A percentile compares a stretch with the other conserved stretches of the same genome.
Evolutionary conservation across 2,113 vertebrate genomes (phyloP).

Genomic region (Nerophis ophidion): DNA sequence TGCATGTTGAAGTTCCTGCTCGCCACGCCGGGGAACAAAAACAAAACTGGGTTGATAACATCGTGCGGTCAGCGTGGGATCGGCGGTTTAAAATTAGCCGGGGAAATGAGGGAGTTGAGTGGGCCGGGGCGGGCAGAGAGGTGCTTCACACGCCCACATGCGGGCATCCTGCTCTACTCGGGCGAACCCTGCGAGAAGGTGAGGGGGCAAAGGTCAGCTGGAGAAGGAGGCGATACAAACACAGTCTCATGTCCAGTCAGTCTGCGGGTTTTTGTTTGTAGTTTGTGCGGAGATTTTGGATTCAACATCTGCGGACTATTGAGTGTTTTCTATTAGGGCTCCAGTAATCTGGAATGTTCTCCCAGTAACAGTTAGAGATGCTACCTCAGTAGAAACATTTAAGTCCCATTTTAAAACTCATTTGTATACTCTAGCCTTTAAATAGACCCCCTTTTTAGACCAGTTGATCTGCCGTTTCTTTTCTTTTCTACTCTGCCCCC

Average conservation of each 20-base stretch:
- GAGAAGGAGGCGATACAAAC: constrained; percentile 39
- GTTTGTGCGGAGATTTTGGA: too few species aligned
- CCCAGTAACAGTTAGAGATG: too few species aligned
- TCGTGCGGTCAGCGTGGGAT: constrained; percentile 50
- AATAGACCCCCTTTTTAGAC: too few species aligned
- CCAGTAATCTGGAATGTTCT: too few species aligned
- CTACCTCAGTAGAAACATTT: too few species aligned
- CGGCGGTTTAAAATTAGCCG: constrained; percentile 68
- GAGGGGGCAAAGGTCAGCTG: constrained; percentile 24
- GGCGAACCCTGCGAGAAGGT: constrained; percentile 41
- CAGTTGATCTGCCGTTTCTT: too few species aligned
- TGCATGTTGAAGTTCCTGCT: too few species aligned
- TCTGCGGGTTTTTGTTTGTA: constrained; percentile 22
- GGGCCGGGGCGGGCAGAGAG: constrained; percentile 61
- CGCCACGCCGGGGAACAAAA: not conserved
- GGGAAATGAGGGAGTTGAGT: constrained; percentile 67
- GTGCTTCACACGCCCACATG: constrained; percentile 55
- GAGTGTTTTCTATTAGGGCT: too few species aligned
- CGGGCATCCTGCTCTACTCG: constrained; percentile 40
- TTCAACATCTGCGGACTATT: too few species aligned
- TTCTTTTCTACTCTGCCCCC: too few species aligned
- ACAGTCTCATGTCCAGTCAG: constrained; percentile 41
- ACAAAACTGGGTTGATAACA: constrained; percentile 49
- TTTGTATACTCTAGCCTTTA: too few species aligned
- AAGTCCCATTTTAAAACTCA: too few species aligned